These are phyloP conservation scores for Cebidichthys violaceus DNA, from an alignment of 2,113 vertebrate species.

Conservation along the genomic window DNA sequence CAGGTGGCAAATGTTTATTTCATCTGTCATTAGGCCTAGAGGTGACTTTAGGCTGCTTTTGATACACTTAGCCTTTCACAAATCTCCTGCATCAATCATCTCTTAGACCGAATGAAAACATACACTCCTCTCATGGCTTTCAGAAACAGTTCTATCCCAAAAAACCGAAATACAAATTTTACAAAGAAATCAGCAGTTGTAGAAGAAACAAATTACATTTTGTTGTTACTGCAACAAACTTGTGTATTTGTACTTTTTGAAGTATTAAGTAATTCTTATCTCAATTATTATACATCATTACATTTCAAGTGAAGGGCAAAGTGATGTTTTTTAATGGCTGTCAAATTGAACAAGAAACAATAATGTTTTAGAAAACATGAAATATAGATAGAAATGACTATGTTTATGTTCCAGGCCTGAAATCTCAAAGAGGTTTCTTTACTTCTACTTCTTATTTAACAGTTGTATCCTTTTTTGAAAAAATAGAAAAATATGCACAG, in stretches of 20 bases:
- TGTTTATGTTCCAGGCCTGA: neutral
- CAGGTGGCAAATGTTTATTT: constrained; percentile 54
- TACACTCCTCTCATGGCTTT: neutral
- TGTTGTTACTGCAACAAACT: neutral
- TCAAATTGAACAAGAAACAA: neutral
- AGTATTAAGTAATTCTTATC: neutral
- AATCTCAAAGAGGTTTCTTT: neutral
- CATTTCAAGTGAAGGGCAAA: neutral
- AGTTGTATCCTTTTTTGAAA: neutral
- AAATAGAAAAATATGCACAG: neutral
- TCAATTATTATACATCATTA: neutral
- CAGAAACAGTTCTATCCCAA: neutral
- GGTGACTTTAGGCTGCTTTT: constrained; percentile 2
- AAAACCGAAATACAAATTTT: neutral
- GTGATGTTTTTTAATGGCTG: neutral
- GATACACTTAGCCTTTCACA: neutral
- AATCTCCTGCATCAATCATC: constrained; percentile 25
- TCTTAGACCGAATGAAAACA: constrained; percentile 11
- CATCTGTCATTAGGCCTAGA: constrained; percentile 32
- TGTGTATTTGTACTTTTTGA: neutral
- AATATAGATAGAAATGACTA: neutral
- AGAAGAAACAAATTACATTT: neutral
- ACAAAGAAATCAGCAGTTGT: neutral
- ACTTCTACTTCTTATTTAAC: neutral
- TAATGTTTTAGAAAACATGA: neutral